phyloP scores from a whole-genome alignment of 2,797 vertebrate genomes.

The Ctenochaetus hawaiiensis region DNA sequence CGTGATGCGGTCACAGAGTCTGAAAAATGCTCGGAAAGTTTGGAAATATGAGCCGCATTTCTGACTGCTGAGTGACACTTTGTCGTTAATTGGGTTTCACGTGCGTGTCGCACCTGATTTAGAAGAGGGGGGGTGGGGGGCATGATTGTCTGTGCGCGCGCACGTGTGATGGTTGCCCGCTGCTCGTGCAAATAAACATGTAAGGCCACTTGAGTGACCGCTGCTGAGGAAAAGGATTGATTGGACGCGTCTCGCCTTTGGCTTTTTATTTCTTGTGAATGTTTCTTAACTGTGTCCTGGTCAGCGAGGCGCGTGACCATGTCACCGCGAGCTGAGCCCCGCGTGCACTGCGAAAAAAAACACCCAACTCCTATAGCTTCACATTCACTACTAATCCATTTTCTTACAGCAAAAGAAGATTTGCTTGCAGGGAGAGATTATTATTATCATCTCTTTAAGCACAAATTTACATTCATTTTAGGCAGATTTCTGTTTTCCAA shows the following conservation, averaged over 20 bases:
- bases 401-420: constrained; percentile 1
- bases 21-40: constrained; percentile 51
- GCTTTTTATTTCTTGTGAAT: not conserved
- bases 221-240: not conserved
- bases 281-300: constrained; percentile 22
- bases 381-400: not conserved
- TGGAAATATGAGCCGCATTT: constrained; percentile 12
- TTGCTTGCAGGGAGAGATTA: not conserved
- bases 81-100: constrained; percentile 18
- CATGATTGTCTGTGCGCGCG: not conserved
- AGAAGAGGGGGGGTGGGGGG: not conserved
- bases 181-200: not conserved
- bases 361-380: constrained; percentile 17
- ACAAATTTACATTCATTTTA: not conserved
- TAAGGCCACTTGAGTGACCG: not conserved
- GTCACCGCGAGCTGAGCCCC: constrained; percentile 12
- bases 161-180: not conserved
- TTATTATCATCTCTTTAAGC: not conserved
- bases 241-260: not conserved
- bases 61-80: constrained; percentile 9
- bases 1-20: not conserved
- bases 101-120: constrained; percentile 34
- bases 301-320: constrained; percentile 31
- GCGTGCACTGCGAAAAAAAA: not conserved
- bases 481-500: not conserved